Conservation (phyloP, 2,113 vertebrate species). For the Gambusia holbrooki region DNA sequence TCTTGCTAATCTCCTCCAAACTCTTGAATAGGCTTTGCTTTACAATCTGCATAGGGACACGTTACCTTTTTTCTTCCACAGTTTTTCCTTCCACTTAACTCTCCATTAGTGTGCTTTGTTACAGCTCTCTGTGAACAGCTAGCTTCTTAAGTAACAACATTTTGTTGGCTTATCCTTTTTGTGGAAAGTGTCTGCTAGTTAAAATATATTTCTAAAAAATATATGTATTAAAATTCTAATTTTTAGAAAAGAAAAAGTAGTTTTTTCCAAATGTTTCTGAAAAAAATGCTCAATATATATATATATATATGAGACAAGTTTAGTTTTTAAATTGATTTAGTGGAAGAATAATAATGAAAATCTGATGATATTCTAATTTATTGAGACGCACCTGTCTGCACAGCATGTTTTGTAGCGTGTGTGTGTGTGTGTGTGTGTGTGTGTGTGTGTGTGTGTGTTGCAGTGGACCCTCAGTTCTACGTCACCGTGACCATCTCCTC, state of each 20-base stretch:
- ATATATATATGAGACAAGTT: too few species aligned
- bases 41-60: neutral
- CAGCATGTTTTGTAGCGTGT: neutral
- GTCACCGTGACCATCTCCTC: slow-evolving; percentile 86
- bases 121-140: neutral
- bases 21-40: neutral
- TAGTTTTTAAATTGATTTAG: too few species aligned
- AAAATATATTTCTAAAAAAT: neutral
- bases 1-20: neutral
- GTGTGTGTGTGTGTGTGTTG: slow-evolving; percentile 64
- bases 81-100: neutral
- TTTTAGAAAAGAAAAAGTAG: too few species aligned
- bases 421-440: slow-evolving; percentile 41
- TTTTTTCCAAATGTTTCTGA: too few species aligned
- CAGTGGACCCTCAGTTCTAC: slow-evolving; percentile 87
- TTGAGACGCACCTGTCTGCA: too few species aligned
- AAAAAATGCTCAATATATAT: too few species aligned
- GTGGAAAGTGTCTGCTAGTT: neutral
- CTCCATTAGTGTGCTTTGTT: neutral
- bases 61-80: neutral
- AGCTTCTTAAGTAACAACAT: neutral
- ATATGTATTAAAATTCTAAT: too few species aligned
- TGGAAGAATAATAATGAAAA: too few species aligned
- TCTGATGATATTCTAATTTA: too few species aligned
- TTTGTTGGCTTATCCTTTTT: neutral